These are phyloP conservation scores for Pelagia noctiluca DNA, from an alignment of 30 jellyfish, hydroid and myxozoan genomes.

Conservation along the genomic window DNA sequence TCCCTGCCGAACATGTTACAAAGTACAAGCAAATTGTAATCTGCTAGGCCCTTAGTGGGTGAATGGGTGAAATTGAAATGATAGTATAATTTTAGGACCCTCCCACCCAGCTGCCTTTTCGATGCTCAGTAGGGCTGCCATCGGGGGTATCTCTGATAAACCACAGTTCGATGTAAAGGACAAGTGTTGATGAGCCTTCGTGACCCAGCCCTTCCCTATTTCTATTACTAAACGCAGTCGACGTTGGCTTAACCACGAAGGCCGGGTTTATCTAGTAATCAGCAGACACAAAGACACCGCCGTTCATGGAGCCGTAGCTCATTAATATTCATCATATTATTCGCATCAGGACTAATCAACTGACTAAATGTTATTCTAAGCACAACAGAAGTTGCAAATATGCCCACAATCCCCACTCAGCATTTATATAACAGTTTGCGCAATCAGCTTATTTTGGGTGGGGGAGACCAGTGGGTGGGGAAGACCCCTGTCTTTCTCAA, in stretches of 20 bases:
- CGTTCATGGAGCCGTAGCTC: constrained; percentile 53
- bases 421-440: no score
- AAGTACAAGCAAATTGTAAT: no score
- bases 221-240: constrained; percentile 23
- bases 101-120: no score
- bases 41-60: no score
- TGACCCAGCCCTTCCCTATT: constrained; percentile 57
- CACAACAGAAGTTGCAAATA: no score
- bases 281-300: constrained; percentile 68
- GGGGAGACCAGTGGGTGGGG: no score
- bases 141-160: neutral
- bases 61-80: no score
- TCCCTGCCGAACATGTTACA: no score
- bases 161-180: neutral
- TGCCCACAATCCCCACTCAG: no score
- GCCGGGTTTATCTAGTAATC: constrained; percentile 46
- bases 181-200: constrained; percentile 27
- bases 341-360: constrained; percentile 59
- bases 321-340: constrained; percentile 68
- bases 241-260: constrained; percentile 71
- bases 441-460: no score
- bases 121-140: neutral
- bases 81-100: no score
- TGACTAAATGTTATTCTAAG: constrained; percentile 1
- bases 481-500: no score